Evolutionary conservation across 2,888 invertebrate genomes (phyloP).

Genomic region (Agrypnus murinus): DNA sequence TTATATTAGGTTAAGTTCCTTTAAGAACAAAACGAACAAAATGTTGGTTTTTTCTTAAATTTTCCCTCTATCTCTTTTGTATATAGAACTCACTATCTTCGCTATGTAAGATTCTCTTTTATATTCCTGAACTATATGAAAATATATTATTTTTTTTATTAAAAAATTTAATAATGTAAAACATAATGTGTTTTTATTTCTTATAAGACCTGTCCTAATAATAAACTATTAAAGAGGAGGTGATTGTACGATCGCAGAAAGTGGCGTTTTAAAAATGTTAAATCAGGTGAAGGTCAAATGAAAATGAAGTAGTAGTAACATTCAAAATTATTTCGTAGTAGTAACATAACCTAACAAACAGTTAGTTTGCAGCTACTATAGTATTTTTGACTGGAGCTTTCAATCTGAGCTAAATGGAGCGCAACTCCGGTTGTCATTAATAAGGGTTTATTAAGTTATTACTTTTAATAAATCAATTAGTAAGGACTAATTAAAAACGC

Average conservation of each 20-base stretch:
- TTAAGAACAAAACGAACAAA: slow-evolving; percentile 44
- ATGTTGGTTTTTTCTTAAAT: slow-evolving; percentile 45
- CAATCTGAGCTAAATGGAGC: slow-evolving; percentile 27
- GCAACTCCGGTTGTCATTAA: slow-evolving; percentile 36
- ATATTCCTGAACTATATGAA: slow-evolving; percentile 40
- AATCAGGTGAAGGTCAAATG: slow-evolving; percentile 42
- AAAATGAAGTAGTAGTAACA: slow-evolving; percentile 25
- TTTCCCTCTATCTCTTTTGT: too few species aligned
- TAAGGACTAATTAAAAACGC: slow-evolving; percentile 20
- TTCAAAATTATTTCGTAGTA: neutral
- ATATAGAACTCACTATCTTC: slow-evolving; percentile 40
- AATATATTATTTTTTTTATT: slow-evolving; percentile 43
- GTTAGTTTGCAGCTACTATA: too few species aligned
- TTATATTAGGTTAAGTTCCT: slow-evolving; percentile 71
- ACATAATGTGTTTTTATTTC: slow-evolving; percentile 26
- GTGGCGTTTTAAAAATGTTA: slow-evolving; percentile 26
- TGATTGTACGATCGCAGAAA: slow-evolving; percentile 30
- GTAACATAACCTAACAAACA: too few species aligned
- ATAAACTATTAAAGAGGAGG: too few species aligned
- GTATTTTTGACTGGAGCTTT: too few species aligned
- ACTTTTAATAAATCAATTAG: slow-evolving; percentile 37
- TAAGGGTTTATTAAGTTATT: slow-evolving; percentile 35
- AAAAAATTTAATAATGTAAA: slow-evolving; percentile 25
- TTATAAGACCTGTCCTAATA: neutral
- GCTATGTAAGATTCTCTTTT: slow-evolving; percentile 32